These are phyloP conservation scores for Macrosteles quadrilineatus DNA, from an alignment of 1,140 invertebrate species.

Conservation along the genomic window DNA sequence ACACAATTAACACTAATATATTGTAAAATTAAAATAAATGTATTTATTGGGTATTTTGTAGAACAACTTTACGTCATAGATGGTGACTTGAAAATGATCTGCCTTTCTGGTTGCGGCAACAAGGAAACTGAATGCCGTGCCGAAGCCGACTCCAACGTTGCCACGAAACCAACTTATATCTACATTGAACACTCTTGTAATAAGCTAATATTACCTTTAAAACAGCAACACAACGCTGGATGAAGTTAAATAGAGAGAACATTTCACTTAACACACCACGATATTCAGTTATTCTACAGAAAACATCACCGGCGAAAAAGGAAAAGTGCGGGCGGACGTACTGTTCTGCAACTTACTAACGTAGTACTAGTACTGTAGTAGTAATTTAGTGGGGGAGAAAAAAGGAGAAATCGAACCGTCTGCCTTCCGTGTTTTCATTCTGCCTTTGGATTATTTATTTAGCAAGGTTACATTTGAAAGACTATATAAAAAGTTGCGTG, in stretches of 20 bases:
- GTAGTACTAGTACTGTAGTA: too few species aligned
- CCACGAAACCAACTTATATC: conserved; percentile 8
- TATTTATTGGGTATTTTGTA: too few species aligned
- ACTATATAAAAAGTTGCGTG: too few species aligned
- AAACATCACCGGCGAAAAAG: neutral
- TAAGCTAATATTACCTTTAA: neutral
- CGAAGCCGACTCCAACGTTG: neutral
- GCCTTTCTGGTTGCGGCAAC: neutral
- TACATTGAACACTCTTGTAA: neutral
- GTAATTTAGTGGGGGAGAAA: neutral
- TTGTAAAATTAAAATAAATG: too few species aligned
- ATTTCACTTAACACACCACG: neutral
- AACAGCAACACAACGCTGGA: neutral
- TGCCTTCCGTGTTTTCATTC: neutral
- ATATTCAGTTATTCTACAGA: neutral
- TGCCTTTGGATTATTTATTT: neutral
- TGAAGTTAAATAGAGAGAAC: neutral
- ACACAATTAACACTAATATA: too few species aligned
- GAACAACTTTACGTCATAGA: too few species aligned
- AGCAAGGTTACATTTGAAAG: too few species aligned
- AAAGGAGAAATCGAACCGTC: neutral
- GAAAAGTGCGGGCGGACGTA: too few species aligned
- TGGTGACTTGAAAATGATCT: too few species aligned
- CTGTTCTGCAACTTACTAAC: too few species aligned
- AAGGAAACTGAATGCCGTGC: neutral